Percentiles rank a stretch among this genome's conserved stretches.
These are phyloP conservation scores for Halictus quadricinctus DNA, from an alignment of 2,888 invertebrate genomes.

Conservation along the genomic window DNA sequence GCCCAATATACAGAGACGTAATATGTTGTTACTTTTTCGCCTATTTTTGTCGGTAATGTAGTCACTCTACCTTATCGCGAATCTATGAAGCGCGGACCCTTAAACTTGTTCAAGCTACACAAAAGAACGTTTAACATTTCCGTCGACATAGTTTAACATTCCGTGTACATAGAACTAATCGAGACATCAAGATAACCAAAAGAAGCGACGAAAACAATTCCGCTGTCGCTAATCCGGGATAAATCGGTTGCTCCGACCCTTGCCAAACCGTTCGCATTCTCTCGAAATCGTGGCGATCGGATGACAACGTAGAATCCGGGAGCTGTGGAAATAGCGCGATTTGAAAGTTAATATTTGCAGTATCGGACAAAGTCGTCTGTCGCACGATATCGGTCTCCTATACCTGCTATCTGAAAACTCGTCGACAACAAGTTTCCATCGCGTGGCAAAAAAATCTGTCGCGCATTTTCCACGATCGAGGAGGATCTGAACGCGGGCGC, in stretches of 20 bases:
- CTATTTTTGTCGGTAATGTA: too few species aligned
- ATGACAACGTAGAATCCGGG: background rate
- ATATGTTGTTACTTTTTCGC: too few species aligned
- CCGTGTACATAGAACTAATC: background rate
- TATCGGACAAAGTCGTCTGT: slow-evolving; percentile 16
- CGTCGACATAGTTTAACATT: background rate
- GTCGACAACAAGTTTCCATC: slow-evolving; percentile 32
- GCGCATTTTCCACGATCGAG: slow-evolving; percentile 18
- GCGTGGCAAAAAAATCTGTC: slow-evolving; percentile 29
- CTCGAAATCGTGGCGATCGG: slow-evolving; percentile 9
- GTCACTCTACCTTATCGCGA: too few species aligned
- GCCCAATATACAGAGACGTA: too few species aligned
- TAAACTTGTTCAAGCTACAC: background rate
- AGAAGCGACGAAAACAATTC: background rate
- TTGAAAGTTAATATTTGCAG: slow-evolving; percentile 37
- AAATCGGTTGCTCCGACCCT: background rate
- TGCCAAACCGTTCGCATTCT: background rate
- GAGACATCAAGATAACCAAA: background rate
- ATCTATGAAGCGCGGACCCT: too few species aligned
- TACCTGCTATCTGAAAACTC: slow-evolving; percentile 20
- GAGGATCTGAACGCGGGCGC: background rate
- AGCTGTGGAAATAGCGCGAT: slow-evolving; percentile 10
- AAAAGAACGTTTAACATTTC: background rate
- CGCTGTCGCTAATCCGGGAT: background rate
- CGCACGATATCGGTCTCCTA: slow-evolving; percentile 49